Evolutionary conservation across 1,140 invertebrate species (phyloP), one percentile per base, ranked within the genome.

Genomic region (Lasaia peninsularis): DNA sequence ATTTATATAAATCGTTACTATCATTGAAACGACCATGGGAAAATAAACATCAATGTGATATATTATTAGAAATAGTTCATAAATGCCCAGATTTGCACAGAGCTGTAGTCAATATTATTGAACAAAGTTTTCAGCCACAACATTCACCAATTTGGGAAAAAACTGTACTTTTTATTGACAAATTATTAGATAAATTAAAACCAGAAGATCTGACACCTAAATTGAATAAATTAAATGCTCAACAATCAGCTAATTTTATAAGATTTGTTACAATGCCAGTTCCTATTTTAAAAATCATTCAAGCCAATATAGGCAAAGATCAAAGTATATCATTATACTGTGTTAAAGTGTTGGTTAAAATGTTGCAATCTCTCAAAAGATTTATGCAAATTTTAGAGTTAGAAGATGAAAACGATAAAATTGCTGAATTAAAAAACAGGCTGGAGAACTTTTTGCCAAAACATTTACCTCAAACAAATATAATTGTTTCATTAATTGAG

Each of bases 51-150:
- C 92, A 93, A 49, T 84, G 88, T 49, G 90, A 95, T 53, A 79
- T 94, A n/a, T 84, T 95, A 12, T 71, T 93, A 4, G 86, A 93
- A 72, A 93, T 94, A 37, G 76, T 95, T 51, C 77, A 78, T 33
- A 91, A 92, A 28, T 95, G 94, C 80, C 95, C 95, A 1, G 94
- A 96, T 77, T 87, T 96, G 48, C 90, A 93, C 9, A 91, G 92
- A 79, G 89, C 91, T 32, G 89, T 94, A 4, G 91, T 95, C 40
- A 83, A 33, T 55, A 82, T 87, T 24, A 71, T 93, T 2, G 92
- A 93, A 65, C 84, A 91, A 32, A 91, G 86, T 71, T 90, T 94
- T 62, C 88, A 91, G 65, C 92, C 92, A 0, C 86, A 91, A 75
- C 76, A 89, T 31, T 91, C 92, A 1, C 73, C 74, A 56, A 91